phyloP scores from a whole-genome alignment of 2,113 vertebrate species.

The Saccopteryx bilineata region DNA sequence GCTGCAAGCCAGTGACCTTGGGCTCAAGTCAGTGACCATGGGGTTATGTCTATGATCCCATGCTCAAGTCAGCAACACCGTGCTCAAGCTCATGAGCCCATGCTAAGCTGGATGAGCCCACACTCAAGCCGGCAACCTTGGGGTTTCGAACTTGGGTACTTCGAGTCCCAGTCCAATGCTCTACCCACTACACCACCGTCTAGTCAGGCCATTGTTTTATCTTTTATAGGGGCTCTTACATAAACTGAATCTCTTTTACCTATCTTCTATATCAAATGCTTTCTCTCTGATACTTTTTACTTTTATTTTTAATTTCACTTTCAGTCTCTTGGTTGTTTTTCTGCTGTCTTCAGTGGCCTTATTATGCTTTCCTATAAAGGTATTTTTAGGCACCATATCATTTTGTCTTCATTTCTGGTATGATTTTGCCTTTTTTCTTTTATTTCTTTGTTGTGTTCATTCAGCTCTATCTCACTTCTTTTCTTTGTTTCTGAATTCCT shows the following conservation, averaged over 20 bases:
- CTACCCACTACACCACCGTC: no score
- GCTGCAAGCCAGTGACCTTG: no score
- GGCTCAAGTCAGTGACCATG: no score
- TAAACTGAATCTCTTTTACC: not conserved
- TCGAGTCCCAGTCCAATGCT: no score
- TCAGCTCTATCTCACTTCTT: not conserved
- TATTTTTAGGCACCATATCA: not conserved
- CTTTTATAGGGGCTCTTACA: not conserved
- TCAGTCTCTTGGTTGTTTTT: not conserved
- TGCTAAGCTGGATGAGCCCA: no score
- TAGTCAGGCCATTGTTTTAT: not conserved
- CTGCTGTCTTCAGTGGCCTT: not conserved
- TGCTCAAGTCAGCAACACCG: no score
- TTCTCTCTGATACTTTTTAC: not conserved
- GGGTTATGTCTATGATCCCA: no score
- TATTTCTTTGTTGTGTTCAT: not conserved
- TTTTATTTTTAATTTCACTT: not conserved
- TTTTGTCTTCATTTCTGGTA: slow-evolving; percentile 24
- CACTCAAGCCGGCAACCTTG: no score
- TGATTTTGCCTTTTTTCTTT: not conserved
- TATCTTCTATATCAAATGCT: not conserved
- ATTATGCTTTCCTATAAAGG: not conserved
- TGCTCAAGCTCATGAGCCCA: no score
- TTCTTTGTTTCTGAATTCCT: slow-evolving; percentile 43
- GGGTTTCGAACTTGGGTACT: no score